These are phyloP conservation scores for Carcina quercana DNA, from an alignment of 2,888 invertebrate species.

Conservation along the genomic window DNA sequence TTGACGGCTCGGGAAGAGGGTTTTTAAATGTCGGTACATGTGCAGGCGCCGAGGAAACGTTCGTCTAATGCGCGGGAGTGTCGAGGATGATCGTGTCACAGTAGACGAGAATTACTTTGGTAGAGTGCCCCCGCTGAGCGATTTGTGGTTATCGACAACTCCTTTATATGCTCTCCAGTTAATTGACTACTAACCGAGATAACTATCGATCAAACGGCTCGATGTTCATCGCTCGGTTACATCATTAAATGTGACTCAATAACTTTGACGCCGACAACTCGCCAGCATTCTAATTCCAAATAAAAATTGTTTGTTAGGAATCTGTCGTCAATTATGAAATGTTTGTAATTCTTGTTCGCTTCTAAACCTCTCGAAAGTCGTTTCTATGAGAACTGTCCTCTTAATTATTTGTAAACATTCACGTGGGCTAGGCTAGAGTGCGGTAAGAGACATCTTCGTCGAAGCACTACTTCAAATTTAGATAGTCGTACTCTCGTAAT, in stretches of 20 bases:
- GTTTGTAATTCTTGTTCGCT: no score
- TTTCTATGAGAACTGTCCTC: conserved; percentile 56
- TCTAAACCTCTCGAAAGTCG: conserved; percentile 32
- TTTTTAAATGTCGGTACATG: conserved; percentile 50
- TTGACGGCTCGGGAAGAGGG: conserved; percentile 58
- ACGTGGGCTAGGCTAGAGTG: conserved; percentile 19
- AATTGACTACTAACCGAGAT: conserved; percentile 48
- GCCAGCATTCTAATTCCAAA: no score
- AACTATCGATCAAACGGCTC: conserved; percentile 37
- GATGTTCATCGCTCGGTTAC: conserved; percentile 16
- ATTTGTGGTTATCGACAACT: conserved; percentile 54
- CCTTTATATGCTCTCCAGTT: conserved; percentile 36
- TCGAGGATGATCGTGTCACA: conserved; percentile 39
- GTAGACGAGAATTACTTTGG: conserved; percentile 23
- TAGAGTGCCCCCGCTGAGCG: conserved; percentile 40
- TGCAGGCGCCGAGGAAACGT: conserved; percentile 55
- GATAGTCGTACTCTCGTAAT: conserved; percentile 45
- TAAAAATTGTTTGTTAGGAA: no score
- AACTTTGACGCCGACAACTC: no score
- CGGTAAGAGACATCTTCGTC: conserved; percentile 33
- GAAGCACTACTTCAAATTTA: conserved; percentile 53
- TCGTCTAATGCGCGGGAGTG: conserved; percentile 43
- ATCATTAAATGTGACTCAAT: conserved; percentile 9
- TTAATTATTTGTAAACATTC: conserved; percentile 51
- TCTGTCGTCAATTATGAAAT: no score